Conservation (phyloP, 1,140 invertebrate genomes). For the Achatina immaculata region DNA sequence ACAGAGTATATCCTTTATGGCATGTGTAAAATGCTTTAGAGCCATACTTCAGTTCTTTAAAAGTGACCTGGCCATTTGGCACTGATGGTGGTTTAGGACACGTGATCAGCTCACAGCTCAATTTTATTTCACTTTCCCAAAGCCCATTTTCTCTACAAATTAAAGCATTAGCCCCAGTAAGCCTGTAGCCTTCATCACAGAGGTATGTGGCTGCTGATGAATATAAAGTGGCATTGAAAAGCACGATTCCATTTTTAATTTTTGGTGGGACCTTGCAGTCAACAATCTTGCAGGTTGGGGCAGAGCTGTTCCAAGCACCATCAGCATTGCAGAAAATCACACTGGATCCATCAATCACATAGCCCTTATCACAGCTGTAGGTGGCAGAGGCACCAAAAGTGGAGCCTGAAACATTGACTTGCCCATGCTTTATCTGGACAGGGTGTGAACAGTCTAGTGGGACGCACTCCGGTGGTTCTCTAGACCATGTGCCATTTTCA, state of each 20-base stretch:
- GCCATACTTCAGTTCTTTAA: background rate
- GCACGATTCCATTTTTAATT: background rate
- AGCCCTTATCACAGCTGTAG: constrained; percentile 23
- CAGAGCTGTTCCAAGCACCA: constrained; percentile 46
- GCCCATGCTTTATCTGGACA: background rate
- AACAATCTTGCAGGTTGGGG: constrained; percentile 30
- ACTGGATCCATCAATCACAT: constrained; percentile 74
- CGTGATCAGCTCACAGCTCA: background rate
- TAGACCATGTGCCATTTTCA: constrained; percentile 88
- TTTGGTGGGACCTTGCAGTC: constrained; percentile 24
- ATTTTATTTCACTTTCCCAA: background rate
- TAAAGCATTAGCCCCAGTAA: background rate
- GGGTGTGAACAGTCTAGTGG: constrained; percentile 55
- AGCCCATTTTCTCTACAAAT: constrained; percentile 14
- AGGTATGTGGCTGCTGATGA: constrained; percentile 13
- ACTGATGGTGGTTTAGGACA: constrained; percentile 27
- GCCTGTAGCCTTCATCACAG: constrained; percentile 31
- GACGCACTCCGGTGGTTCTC: constrained; percentile 86
- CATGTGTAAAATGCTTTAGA: constrained; percentile 3
- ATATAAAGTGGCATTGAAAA: background rate
- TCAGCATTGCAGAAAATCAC: constrained; percentile 42
- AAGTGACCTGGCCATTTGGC: constrained; percentile 19
- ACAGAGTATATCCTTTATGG: constrained; percentile 39
- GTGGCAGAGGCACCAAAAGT: constrained; percentile 25
- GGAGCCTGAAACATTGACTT: constrained; percentile 26